A percentile compares a stretch with the other conserved stretches of the same genome.
Conservation (phyloP, 2,888 invertebrate genomes). For the Endotricha flammealis region DNA sequence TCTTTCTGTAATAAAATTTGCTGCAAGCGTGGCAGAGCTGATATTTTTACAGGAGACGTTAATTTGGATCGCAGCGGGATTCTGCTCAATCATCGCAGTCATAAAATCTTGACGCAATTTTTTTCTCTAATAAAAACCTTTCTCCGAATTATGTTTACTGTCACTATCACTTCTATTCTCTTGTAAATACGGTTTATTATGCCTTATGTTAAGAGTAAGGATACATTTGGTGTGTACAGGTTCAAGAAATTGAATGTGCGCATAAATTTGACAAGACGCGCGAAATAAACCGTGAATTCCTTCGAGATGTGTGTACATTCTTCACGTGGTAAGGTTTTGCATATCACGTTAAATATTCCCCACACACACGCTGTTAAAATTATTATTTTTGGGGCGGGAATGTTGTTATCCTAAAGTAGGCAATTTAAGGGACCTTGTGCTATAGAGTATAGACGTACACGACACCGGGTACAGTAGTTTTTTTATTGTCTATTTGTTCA, state of each 20-base stretch:
- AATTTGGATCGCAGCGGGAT: constrained; percentile 37
- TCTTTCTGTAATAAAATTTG: constrained; percentile 5
- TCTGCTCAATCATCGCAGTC: constrained; percentile 38
- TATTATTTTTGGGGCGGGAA: no score
- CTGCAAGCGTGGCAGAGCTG: constrained; percentile 4
- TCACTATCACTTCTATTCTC: neutral
- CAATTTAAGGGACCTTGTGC: no score
- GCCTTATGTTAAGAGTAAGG: neutral
- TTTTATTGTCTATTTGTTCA: no score
- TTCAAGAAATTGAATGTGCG: constrained; percentile 31
- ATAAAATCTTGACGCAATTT: constrained; percentile 22
- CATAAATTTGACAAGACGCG: constrained; percentile 33
- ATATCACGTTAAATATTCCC: no score
- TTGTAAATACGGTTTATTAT: constrained; percentile 1
- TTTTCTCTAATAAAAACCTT: constrained; percentile 20
- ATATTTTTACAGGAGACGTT: constrained; percentile 24
- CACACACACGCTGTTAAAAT: no score
- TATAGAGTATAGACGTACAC: no score
- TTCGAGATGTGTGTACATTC: constrained; percentile 8
- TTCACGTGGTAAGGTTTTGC: constrained; percentile 1
- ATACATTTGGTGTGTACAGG: constrained; percentile 8
- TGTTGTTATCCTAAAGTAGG: no score
- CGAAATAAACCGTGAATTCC: constrained; percentile 24
- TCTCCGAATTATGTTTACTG: neutral
- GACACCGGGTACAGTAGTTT: no score